Evolutionary conservation across 2,797 vertebrate species (phyloP).

Genomic region (Acanthurus lineatus): DNA sequence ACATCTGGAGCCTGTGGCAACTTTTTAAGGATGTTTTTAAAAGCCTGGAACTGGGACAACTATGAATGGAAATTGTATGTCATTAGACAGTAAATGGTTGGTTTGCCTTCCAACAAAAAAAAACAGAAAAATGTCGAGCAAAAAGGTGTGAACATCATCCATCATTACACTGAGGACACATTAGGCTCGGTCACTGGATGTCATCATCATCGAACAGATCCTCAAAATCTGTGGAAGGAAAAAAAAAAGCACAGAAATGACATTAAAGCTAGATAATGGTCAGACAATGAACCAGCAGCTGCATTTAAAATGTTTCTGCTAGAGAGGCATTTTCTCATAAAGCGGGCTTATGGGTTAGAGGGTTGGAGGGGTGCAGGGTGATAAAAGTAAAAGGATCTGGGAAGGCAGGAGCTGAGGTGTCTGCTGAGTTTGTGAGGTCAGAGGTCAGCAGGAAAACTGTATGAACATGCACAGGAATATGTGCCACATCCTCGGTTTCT

Average conservation of each 20-base stretch:
- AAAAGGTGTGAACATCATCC: slow-evolving; percentile 42
- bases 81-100: slow-evolving; percentile 75
- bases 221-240: slow-evolving; percentile 65
- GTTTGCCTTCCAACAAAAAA: slow-evolving; percentile 57
- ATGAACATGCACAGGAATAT: slow-evolving; percentile 58
- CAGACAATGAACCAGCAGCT: slow-evolving; percentile 1
- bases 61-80: slow-evolving; percentile 79
- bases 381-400: slow-evolving; percentile 68
- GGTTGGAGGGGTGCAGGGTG: slow-evolving; percentile 56
- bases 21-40: slow-evolving; percentile 69
- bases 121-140: slow-evolving; percentile 26
- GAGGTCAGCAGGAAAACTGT: slow-evolving; percentile 62
- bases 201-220: slow-evolving; percentile 74
- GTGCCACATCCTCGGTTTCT: slow-evolving; percentile 49
- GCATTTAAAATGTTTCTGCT: slow-evolving; percentile 46
- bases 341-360: slow-evolving; percentile 29
- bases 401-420: slow-evolving; percentile 40
- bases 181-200: slow-evolving; percentile 63
- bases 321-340: slow-evolving; percentile 53
- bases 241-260: slow-evolving; percentile 13
- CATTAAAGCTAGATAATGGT: slow-evolving; percentile 14
- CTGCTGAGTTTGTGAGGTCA: slow-evolving; percentile 67
- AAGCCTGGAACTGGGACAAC: slow-evolving; percentile 62
- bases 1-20: slow-evolving; percentile 82
- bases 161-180: slow-evolving; percentile 31